These are phyloP conservation scores for Drosophila leontia DNA, from an alignment of 1,140 invertebrate genomes.

Conservation along the genomic window DNA sequence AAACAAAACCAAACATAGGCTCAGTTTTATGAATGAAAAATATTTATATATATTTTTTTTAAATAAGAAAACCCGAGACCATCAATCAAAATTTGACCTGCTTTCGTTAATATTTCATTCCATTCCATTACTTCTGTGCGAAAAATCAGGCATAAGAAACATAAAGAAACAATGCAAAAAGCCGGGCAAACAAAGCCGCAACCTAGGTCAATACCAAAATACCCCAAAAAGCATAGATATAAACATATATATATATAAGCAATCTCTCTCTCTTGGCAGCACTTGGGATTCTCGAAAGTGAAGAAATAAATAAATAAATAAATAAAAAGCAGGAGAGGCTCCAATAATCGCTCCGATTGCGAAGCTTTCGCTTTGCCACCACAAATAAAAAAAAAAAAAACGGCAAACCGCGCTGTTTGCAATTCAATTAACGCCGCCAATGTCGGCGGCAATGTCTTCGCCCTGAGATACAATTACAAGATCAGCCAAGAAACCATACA, in stretches of 20 bases:
- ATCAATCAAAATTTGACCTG: constrained; percentile 12
- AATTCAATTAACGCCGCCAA: constrained; percentile 78
- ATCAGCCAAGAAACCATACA: constrained; percentile 51
- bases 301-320: constrained; percentile 3
- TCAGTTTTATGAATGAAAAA: constrained; percentile 3
- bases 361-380: constrained; percentile 55
- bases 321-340: constrained; percentile 1
- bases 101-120: constrained; percentile 13
- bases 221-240: constrained; percentile 5
- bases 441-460: constrained; percentile 45
- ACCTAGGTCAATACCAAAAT: constrained; percentile 44
- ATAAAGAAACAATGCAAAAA: too few species aligned
- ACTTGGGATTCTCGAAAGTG: constrained; percentile 37
- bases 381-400: constrained; percentile 11
- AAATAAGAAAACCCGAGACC: background rate
- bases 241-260: background rate
- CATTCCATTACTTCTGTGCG: constrained; percentile 2
- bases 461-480: constrained; percentile 64
- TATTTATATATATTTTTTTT: background rate
- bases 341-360: constrained; percentile 21
- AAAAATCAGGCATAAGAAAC: constrained; percentile 1
- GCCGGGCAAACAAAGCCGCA: constrained; percentile 11
- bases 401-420: constrained; percentile 58
- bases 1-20: background rate
- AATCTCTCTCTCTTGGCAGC: constrained; percentile 39